Percentiles rank a stretch among this genome's conserved stretches.
Conservation (phyloP, 1,140 invertebrate species). For the Acromyrmex charruanus region DNA sequence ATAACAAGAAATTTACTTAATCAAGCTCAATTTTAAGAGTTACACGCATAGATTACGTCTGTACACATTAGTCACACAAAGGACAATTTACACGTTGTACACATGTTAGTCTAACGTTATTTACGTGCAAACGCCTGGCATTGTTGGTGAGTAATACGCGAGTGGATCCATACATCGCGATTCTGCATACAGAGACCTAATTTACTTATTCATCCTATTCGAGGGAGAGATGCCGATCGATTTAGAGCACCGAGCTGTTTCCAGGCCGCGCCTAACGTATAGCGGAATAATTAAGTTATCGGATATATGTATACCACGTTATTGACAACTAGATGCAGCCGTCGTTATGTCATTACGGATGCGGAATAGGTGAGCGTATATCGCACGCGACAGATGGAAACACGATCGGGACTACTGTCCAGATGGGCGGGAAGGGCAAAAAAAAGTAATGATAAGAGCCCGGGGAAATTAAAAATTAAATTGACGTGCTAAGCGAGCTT, state of each 20-base stretch:
- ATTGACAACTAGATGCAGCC: slow-evolving; percentile 59
- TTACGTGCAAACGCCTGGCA: slow-evolving; percentile 17
- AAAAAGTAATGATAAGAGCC: not conserved
- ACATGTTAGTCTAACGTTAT: slow-evolving; percentile 20
- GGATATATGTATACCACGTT: slow-evolving; percentile 46
- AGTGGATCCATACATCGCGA: slow-evolving; percentile 35
- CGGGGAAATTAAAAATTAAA: slow-evolving; percentile 62
- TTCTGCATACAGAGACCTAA: slow-evolving; percentile 35
- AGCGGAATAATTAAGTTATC: slow-evolving; percentile 63
- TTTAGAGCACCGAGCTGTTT: slow-evolving; percentile 21
- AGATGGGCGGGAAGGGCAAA: not conserved
- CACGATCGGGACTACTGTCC: too few relatives aligned
- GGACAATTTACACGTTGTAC: slow-evolving; percentile 19
- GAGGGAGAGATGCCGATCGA: slow-evolving; percentile 33
- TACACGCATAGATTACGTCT: not conserved
- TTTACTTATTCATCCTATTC: slow-evolving; percentile 50
- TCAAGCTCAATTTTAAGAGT: not conserved
- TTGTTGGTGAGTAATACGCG: slow-evolving; percentile 22
- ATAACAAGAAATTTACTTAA: not conserved
- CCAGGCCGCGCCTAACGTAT: slow-evolving; percentile 45
- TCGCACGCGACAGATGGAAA: slow-evolving; percentile 35
- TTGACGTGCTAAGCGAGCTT: slow-evolving; percentile 53
- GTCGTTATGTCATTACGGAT: slow-evolving; percentile 58
- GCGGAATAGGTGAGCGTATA: slow-evolving; percentile 30
- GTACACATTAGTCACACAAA: not conserved